Percentiles rank a stretch among this genome's conserved stretches.
Evolutionary conservation across 2,888 invertebrate species (phyloP).

Genomic region (Sesia bembeciformis): DNA sequence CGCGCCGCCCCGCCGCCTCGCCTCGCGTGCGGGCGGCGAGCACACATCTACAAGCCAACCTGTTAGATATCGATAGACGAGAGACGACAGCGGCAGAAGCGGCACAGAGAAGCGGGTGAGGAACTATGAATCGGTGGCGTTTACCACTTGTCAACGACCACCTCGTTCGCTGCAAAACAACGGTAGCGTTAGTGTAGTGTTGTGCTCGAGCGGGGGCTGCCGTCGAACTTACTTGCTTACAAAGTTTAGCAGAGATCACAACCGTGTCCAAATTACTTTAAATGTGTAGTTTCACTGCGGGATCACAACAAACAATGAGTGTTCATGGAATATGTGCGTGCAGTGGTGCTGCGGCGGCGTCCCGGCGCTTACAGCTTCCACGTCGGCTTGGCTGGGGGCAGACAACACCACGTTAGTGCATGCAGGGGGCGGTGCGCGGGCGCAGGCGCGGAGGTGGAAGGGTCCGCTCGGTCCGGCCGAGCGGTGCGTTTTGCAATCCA

Average conservation of each 20-base stretch:
- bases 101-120: constrained; percentile 67
- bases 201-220: constrained; percentile 45
- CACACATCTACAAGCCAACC: constrained; percentile 42
- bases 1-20: constrained; percentile 15
- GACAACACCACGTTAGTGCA: constrained; percentile 64
- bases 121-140: constrained; percentile 65
- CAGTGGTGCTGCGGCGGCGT: constrained; percentile 54
- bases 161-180: constrained; percentile 81
- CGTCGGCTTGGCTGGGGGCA: constrained; percentile 68
- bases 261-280: constrained; percentile 59
- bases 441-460: constrained; percentile 1
- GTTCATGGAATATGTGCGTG: constrained; percentile 72
- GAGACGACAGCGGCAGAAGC: constrained; percentile 61
- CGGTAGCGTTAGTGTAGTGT: constrained; percentile 54
- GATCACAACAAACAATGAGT: constrained; percentile 73
- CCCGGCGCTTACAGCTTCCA: constrained; percentile 62
- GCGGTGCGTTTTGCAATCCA: neutral
- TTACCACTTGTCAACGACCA: constrained; percentile 82
- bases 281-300: constrained; percentile 72
- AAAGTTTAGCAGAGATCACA: constrained; percentile 57
- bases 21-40: constrained; percentile 4
- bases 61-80: constrained; percentile 30
- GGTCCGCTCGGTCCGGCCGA: neutral
- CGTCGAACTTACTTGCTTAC: constrained; percentile 53
- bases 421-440: constrained; percentile 30